Percentiles rank a stretch among this genome's conserved stretches.
phyloP scores from a whole-genome alignment of 1,140 invertebrate species.

The Tribolium castaneum region DNA sequence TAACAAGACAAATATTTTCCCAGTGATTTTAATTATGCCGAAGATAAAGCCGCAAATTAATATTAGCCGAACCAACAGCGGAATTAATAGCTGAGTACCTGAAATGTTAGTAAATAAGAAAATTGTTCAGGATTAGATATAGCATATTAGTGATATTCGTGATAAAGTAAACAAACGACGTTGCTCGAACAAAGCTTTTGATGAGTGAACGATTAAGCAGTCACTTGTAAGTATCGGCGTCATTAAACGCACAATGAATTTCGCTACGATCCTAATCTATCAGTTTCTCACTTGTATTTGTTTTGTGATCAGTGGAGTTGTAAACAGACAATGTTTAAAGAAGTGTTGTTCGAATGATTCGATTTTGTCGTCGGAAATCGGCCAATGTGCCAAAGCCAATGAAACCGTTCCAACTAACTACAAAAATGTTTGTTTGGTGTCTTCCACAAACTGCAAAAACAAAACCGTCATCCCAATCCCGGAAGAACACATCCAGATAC shows the following conservation, averaged over 20 bases:
- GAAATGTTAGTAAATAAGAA: constrained; percentile 6
- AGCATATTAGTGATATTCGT: constrained; percentile 33
- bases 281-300: background rate
- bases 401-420: background rate
- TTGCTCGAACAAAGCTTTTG: constrained; percentile 34
- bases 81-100: background rate
- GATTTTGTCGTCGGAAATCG: background rate
- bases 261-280: constrained; percentile 16
- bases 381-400: background rate
- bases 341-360: constrained; percentile 17
- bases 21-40: no score
- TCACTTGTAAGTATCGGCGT: constrained; percentile 15
- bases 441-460: background rate
- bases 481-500: background rate
- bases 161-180: constrained; percentile 40
- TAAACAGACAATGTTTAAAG: constrained; percentile 11
- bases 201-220: constrained; percentile 32
- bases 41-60: no score
- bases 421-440: background rate
- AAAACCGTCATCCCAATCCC: background rate
- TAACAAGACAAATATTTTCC: no score
- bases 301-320: constrained; percentile 26
- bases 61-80: no score
- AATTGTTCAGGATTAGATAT: constrained; percentile 11
- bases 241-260: constrained; percentile 29